These are phyloP conservation scores for Ectemnius cavifrons DNA, from an alignment of 2,888 invertebrate species.

Conservation along the genomic window DNA sequence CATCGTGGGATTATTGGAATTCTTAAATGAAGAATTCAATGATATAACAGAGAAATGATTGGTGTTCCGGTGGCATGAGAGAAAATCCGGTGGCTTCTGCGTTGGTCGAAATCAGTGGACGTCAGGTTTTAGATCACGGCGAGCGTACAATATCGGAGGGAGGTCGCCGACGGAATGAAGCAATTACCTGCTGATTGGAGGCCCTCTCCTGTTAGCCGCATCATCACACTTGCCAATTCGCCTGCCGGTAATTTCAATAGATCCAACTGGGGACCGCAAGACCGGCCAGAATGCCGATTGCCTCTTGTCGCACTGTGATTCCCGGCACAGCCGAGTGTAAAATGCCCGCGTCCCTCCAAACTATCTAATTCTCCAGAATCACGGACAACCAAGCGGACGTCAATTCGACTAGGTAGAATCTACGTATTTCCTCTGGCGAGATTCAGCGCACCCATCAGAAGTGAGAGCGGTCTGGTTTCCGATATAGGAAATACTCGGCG, in stretches of 20 bases:
- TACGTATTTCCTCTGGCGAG: no score
- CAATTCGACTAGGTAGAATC: slow-evolving; percentile 31
- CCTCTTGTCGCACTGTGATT: slow-evolving; percentile 53
- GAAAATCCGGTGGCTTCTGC: slow-evolving; percentile 5
- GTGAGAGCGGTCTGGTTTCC: neutral
- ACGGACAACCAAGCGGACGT: neutral
- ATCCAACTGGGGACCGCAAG: slow-evolving; percentile 72
- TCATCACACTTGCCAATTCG: slow-evolving; percentile 73
- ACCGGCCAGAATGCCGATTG: slow-evolving; percentile 61
- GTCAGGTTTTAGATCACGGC: slow-evolving; percentile 21
- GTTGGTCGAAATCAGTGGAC: slow-evolving; percentile 19
- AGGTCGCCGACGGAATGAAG: slow-evolving; percentile 70
- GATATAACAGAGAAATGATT: neutral
- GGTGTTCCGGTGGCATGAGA: neutral
- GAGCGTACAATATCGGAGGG: slow-evolving; percentile 46
- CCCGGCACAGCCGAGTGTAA: slow-evolving; percentile 36
- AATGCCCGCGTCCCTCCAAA: slow-evolving; percentile 28
- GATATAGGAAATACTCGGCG: slow-evolving; percentile 35
- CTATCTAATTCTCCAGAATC: slow-evolving; percentile 37
- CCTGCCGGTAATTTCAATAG: slow-evolving; percentile 73
- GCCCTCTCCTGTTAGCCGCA: slow-evolving; percentile 67
- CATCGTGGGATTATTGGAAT: no score
- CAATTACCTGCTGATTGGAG: slow-evolving; percentile 77
- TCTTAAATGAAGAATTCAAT: neutral
- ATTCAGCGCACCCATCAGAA: no score